Evolutionary conservation across 2,113 vertebrate genomes (phyloP), one percentile per base, ranked within the genome.

Genomic region (Nesospiza acunhae): DNA sequence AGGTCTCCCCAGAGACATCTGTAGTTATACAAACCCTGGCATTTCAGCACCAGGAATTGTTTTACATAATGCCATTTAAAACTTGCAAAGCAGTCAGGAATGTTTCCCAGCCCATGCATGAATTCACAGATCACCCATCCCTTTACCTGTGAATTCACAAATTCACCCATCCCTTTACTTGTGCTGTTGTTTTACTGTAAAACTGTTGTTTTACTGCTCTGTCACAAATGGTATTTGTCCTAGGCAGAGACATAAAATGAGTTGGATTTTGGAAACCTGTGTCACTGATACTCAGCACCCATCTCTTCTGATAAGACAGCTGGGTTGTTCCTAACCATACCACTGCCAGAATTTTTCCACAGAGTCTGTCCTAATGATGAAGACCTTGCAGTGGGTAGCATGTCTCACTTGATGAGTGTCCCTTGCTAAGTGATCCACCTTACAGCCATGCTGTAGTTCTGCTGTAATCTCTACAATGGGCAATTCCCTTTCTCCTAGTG

Each of bases 401-500:
- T 56, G 39, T 78, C 21, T 73, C 24, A 18, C 21, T 68, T 46
- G 46, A 76, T 69, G 81, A 67, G 15, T 70, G 28, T 52, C 26
- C 68, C 31, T 75, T 87, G 62, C 74, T 59, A 47, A 58, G 78
- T 49, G 21, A 67, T 18, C 11, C 81, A 3, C 28, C 68, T 73
- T 2, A 1, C 37, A 60, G 72, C 42, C 76, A 7, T 67, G 47
- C 35, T 72, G 30, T 12, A 37, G n/a, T 60, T 37, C 23, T 60
- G 58, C 35, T 60, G 1, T 12, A 60, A 60, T 37, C 58, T 37
- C 58, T 27, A 11, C n/a, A 26, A 35, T 35, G 50, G 50, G 35
- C 39, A 59, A 78, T 92, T 68, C 76, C 0, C 59, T 97, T 96
- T 96, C 37, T 98, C 96, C 50, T 97, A 99, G 99, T 87, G 99